Evolutionary conservation across 2,888 invertebrate species (phyloP), one percentile per base, ranked within the genome.

Genomic region (Meloe dianella): DNA sequence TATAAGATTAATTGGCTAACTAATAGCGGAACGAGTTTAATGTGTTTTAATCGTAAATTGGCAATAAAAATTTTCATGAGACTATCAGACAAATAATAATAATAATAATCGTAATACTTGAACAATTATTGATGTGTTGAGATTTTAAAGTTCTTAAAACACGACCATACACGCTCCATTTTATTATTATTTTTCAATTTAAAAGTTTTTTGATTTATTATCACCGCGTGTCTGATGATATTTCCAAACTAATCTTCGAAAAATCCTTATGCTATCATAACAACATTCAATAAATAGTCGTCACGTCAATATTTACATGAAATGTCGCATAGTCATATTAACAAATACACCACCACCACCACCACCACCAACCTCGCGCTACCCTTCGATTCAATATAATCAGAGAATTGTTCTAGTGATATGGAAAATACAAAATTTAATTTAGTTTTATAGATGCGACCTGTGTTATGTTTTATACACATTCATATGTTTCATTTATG

Each of bases 381-480:
- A n/a, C 59, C 41, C 61, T 67, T 47, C 64, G 10, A 41, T 47
- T 30, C 57, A 68, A 66, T 73, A 67, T 70, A 71, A 72, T 72
- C 71, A 69, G 67, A 63, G 69, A 59, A 69, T 70, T 70, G 72
- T 72, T 61, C 60, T 64, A 70, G 75, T 74, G 76, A 77, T 78
- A 75, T 71, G 41, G 77, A 78, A 79, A 80, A 79, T 79, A 79
- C 77, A 78, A 79, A 80, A 81, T 80, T 81, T 80, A 81, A 81
- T 81, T 80, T 80, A 78, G 81, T 80, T 81, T 81, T 81, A 80
- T 79, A 78, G 65, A 68, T 75, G 77, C 73, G 75, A 72, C 71
- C 74, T 77, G 70, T 78, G 77, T 78, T 74, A 71, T 74, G 75
- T 74, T 73, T 38, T 60, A 41, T 60, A 41, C 24, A 60, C 76